Conservation (phyloP, 1,140 invertebrate species). For the Heliconius congener region DNA sequence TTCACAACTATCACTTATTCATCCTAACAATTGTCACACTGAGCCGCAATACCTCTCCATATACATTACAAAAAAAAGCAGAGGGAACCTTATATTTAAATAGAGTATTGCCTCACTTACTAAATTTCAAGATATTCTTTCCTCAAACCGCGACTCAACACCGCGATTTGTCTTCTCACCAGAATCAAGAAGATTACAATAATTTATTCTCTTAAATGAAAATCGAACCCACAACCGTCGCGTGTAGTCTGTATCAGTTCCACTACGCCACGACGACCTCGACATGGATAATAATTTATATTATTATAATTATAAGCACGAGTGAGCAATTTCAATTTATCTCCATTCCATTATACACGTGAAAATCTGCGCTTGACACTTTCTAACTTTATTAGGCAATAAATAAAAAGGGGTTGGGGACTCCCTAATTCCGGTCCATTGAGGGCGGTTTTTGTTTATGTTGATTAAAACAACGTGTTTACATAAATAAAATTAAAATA, state of each 20-base stretch:
- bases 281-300: not conserved
- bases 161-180: no score
- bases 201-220: not conserved
- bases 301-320: not conserved
- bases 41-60: no score
- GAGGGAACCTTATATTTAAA: no score
- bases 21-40: no score
- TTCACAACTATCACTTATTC: no score
- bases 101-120: no score
- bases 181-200: no score
- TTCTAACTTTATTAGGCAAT: conserved; percentile 15
- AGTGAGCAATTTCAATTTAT: conserved; percentile 1
- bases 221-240: no score
- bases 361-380: conserved; percentile 19
- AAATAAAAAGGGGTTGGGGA: conserved; percentile 24
- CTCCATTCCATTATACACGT: conserved; percentile 3
- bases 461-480: not conserved
- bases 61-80: no score
- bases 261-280: not conserved
- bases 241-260: not conserved
- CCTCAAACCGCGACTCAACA: no score
- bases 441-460: conserved; percentile 4
- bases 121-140: no score
- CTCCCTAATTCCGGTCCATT: not conserved
- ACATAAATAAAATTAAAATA: not conserved